A percentile compares a stretch with the other conserved stretches of the same genome.
phyloP scores from a whole-genome alignment of 2,888 invertebrate species.

The Polyommatus icarus region DNA sequence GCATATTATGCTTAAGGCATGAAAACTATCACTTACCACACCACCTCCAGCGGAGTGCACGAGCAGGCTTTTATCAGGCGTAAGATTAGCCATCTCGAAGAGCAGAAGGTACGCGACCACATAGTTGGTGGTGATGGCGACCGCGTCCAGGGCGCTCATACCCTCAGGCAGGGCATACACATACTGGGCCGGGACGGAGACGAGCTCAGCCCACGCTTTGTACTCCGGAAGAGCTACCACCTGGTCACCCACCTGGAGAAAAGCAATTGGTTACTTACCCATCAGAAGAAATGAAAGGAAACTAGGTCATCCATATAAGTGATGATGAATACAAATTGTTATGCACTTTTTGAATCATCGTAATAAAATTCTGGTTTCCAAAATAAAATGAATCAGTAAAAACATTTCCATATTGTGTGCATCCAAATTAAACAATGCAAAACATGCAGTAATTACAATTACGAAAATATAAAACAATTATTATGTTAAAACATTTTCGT shows the following conservation, averaged over 20 bases:
- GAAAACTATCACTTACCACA: conserved; percentile 83
- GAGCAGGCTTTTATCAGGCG: conserved; percentile 89
- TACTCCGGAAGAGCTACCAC: conserved; percentile 92
- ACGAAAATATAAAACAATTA: background rate
- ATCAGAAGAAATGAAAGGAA: background rate
- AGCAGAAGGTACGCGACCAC: conserved; percentile 91
- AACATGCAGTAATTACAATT: background rate
- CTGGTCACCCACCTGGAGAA: conserved; percentile 86
- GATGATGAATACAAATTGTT: background rate
- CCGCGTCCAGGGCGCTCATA: conserved; percentile 89
- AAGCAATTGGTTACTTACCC: background rate
- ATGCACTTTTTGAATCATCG: background rate
- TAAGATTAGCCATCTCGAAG: conserved; percentile 89
- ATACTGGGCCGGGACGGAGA: conserved; percentile 88
- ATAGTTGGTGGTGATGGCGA: conserved; percentile 92
- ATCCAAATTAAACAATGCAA: background rate
- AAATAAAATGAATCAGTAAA: background rate
- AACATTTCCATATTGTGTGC: background rate
- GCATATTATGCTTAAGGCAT: no score
- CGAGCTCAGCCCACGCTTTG: conserved; percentile 92
- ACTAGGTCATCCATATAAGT: background rate
- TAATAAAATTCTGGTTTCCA: background rate
- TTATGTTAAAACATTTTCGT: background rate
- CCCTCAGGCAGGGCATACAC: conserved; percentile 88
- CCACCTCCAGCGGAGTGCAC: conserved; percentile 94